Base-by-base conservation (phyloP, 2,888 invertebrate genomes). In the Lysandra coridon region DNA sequence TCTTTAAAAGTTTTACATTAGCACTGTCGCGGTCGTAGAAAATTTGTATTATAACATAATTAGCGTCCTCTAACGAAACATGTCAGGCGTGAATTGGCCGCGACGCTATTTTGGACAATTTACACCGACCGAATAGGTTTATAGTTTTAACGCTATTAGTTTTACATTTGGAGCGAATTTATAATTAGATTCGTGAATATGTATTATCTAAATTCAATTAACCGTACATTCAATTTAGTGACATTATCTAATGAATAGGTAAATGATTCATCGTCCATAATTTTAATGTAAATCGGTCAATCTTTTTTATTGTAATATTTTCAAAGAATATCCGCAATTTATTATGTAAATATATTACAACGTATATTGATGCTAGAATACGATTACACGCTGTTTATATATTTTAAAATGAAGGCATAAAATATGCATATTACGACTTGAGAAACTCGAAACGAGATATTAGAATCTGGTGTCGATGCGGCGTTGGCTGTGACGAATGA, bases 401-500 rank as follows among this genome's bases (percentile, higher is more conserved):
- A 23, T 23, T 23, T 6, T 23, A 23, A 23, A 49, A 75, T 75
- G 44, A 12, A 49, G 10, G 10, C 1, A 75, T 44, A 49, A 30
- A 49, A 75, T 49, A 49, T 75, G 14, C 44, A 75, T n/a, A 74
- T 74, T 44, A 14, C 30, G 14, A 62, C 40, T 12, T 23, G 40
- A 40, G 60, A 74, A 73, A 78, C 62, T 69, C 74, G 30, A 4
- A 3, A n/a, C 44, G 14, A 76, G 57, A 57, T 57, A 57, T 76
- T 76, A 53, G 49, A 75, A 75, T 60, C 74, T 64, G 3, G 64
- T 75, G 75, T 62, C 79, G 75, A 78, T 69, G 53, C 73, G 78
- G 33, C 62, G 49, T 62, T 60, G 62, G 23, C 60, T 44, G 73
- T 91, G 92, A 92, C 90, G 89, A 91, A 93, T 89, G 90, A 88